Evolutionary conservation across 2,888 invertebrate species (phyloP), one percentile per base, ranked within the genome.

Genomic region (Pogonocherus hispidulus): DNA sequence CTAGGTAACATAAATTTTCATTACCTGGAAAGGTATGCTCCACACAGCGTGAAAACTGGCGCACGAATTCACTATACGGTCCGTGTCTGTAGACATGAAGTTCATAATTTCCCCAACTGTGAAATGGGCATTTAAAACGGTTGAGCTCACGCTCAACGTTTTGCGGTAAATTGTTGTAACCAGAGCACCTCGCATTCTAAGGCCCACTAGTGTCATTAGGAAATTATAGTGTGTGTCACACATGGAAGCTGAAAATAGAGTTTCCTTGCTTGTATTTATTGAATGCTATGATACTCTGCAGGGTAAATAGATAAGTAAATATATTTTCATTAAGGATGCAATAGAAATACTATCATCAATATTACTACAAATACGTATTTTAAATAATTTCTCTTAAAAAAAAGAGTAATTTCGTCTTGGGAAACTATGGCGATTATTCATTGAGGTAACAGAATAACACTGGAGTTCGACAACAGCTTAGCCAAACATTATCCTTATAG

Each of bases 71-170:
- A 97, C 94, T 75, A 99, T 95, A 76, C 98, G 90, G 83, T 98
- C 97, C 0, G 95, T 94, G 84, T 99, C 99, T 0, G 97, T 97
- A 27, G 97, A 98, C 94, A 99, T 97, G 77, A 96, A 94, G 86
- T 99, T 99, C 1, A 98, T 91, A 66, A 99, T 93, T 87, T 98
- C 95, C 0, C 98, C 98, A 44, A 93, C 88, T 11, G 88, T 89
- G 82, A 88, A 89, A 64, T 79, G 82, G 69, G 79, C 85, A 76
- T 80, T 85, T 73, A 79, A 80, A 64, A 79, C 79, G 74, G 83
- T 82, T 9, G 80, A 76, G 63, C 82, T 79, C n/a, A 84, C 84
- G 19, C 86, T 85, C 22, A 93, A 83, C 8, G 90, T 89, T 84
- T 93, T 93, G 71, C 92, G 89, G 80, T 98, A 96, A 68, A 96